Conservation (phyloP, 2,797 vertebrate genomes). For the Avahi laniger region DNA sequence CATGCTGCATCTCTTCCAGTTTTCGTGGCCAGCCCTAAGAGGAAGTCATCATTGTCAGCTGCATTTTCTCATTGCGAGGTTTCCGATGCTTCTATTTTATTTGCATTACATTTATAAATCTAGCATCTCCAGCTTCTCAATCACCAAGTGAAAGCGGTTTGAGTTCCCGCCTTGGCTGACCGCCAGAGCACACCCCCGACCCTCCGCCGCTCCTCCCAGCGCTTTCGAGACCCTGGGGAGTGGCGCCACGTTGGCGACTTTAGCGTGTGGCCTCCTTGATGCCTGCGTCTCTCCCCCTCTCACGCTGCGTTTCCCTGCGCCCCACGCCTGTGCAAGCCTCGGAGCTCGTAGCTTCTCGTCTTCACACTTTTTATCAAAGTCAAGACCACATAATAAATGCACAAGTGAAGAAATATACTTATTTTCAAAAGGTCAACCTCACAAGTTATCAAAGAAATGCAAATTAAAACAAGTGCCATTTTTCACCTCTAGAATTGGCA, state of each 20-base stretch:
- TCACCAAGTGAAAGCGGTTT: background rate
- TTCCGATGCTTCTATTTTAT: background rate
- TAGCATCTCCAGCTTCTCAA: background rate
- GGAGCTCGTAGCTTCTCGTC: background rate
- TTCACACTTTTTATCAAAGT: slow-evolving; percentile 40
- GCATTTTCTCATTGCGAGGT: background rate
- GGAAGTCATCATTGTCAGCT: background rate
- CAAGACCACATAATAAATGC: slow-evolving; percentile 48
- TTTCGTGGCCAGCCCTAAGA: background rate
- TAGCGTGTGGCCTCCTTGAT: fast-evolving
- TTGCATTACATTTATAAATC: background rate
- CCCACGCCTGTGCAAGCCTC: background rate
- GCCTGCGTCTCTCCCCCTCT: fast-evolving
- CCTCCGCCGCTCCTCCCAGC: fast-evolving
- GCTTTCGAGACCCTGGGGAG: background rate
- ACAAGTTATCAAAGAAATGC: slow-evolving; percentile 57
- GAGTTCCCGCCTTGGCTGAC: background rate
- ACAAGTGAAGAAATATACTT: slow-evolving; percentile 38
- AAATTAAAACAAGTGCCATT: slow-evolving; percentile 46
- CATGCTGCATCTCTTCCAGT: background rate
- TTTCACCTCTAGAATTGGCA: slow-evolving; percentile 10
- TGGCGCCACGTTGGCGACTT: background rate
- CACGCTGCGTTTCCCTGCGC: background rate
- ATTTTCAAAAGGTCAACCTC: slow-evolving; percentile 72
- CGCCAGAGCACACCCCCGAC: background rate